Base-by-base conservation (phyloP, 1,140 invertebrate species). In the Drosophila neocordata region DNA sequence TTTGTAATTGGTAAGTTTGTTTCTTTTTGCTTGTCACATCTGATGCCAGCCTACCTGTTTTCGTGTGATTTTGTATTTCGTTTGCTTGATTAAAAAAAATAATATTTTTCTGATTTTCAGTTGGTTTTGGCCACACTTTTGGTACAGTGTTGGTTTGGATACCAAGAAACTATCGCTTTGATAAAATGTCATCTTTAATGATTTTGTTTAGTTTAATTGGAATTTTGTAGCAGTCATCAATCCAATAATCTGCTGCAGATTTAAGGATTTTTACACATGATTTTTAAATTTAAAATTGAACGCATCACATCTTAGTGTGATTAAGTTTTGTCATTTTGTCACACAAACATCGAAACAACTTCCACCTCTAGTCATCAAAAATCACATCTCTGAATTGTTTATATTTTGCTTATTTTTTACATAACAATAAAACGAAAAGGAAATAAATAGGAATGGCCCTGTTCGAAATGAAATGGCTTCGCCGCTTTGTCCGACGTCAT, bases 401-500 rank as follows among this genome's bases (percentile, higher is more conserved):
- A 53, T 35, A 13, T 44, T 52, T 11, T n/a, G 20, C 24, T 34
- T 37, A 8, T 27, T 4, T 60, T 75, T 76, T 76, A 75, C 35
- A 75, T 74, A 74, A 73, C 37, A 20, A 60, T 4, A 8, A 0
- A 31, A 31, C 35, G 31, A 37, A 13, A 61, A 15, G 9, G 11
- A 18, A 13, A 51, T 22, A 58, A 31, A 4, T 55, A 56, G 60
- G 13, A 18, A 91, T 91, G 90, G 76, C 87, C 2, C 51, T 91
- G 6, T 92, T 91, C 62, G 52, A 90, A 65, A 77, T 92, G 67
- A 91, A 85, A 75, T 93, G 93, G 93, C 71, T 93, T n/a, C 80
- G 92, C 11, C 91, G 92, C 64, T 92, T 94, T 73, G 89, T 95
- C 12, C 91, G 94, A 5, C 92, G 92, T 57, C 90, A 93, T 73